Percentiles rank a stretch among this genome's conserved stretches.
Conservation (phyloP, 2,888 invertebrate genomes). For the Perithous albicinctus region DNA sequence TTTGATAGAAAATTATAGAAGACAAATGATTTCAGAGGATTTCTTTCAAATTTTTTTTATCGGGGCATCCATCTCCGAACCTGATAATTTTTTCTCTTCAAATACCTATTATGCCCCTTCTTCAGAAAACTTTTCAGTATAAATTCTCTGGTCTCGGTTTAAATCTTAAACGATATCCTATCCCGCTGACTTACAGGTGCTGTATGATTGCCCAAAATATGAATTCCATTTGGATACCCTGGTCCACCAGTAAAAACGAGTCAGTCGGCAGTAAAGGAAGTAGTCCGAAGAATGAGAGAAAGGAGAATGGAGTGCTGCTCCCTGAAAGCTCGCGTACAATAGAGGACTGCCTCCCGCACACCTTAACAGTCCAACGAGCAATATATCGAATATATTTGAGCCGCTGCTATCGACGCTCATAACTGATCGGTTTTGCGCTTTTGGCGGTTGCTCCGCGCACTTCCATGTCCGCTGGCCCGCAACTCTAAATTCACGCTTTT, state of each 20-base stretch:
- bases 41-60: too few species aligned
- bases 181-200: conserved; percentile 17
- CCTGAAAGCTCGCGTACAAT: conserved; percentile 46
- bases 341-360: conserved; percentile 55
- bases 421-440: conserved; percentile 64
- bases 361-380: conserved; percentile 35
- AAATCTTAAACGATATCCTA: conserved; percentile 14
- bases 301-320: background rate
- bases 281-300: conserved; percentile 12
- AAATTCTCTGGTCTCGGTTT: too few species aligned
- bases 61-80: too few species aligned
- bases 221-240: conserved; percentile 24
- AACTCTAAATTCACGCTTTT: conserved; percentile 29
- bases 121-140: too few species aligned
- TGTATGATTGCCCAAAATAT: conserved; percentile 18
- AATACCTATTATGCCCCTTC: too few species aligned
- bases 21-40: too few species aligned
- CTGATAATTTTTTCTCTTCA: too few species aligned
- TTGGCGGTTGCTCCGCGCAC: conserved; percentile 28
- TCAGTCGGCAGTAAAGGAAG: conserved; percentile 57
- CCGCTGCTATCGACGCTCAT: conserved; percentile 65
- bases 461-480: background rate
- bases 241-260: background rate
- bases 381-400: conserved; percentile 64
- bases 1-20: too few species aligned